Evolutionary conservation across 2,113 vertebrate genomes (phyloP).

Genomic region (Phyllopteryx taeniolatus): DNA sequence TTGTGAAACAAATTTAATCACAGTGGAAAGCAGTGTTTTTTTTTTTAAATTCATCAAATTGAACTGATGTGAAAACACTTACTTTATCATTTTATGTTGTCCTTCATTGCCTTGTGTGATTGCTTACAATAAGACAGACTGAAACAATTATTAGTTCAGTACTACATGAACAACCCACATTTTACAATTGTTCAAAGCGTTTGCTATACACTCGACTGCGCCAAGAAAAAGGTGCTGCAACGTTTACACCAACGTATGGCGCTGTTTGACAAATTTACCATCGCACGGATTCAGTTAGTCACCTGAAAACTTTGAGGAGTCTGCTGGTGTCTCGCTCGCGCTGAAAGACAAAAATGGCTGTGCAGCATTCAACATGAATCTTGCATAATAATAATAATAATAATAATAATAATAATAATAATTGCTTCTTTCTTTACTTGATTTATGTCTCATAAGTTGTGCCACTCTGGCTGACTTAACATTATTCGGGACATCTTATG

Average conservation of each 20-base stretch:
- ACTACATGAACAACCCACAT: no score
- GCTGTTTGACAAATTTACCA: conserved; percentile 38
- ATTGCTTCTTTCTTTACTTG: background rate
- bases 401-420: background rate
- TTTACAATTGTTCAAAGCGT: no score
- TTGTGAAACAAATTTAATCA: no score
- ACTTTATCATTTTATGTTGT: no score
- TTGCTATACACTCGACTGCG: no score
- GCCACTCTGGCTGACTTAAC: background rate
- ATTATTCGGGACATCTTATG: background rate
- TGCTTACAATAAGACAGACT: no score
- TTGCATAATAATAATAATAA: background rate
- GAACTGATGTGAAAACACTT: no score
- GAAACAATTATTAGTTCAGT: no score
- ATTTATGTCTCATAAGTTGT: background rate
- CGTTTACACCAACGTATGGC: conserved; percentile 31
- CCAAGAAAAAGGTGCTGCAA: no score
- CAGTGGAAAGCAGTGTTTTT: no score
- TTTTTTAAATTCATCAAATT: no score
- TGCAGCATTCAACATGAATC: background rate
- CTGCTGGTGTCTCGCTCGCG: conserved; percentile 21
- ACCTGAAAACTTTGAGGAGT: conserved; percentile 42
- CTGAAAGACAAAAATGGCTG: conserved; percentile 20
- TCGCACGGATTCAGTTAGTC: conserved; percentile 24
- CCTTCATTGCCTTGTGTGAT: no score